These are phyloP conservation scores for Myopa tessellatipennis DNA, from an alignment of 2,888 invertebrate genomes.

Conservation along the genomic window DNA sequence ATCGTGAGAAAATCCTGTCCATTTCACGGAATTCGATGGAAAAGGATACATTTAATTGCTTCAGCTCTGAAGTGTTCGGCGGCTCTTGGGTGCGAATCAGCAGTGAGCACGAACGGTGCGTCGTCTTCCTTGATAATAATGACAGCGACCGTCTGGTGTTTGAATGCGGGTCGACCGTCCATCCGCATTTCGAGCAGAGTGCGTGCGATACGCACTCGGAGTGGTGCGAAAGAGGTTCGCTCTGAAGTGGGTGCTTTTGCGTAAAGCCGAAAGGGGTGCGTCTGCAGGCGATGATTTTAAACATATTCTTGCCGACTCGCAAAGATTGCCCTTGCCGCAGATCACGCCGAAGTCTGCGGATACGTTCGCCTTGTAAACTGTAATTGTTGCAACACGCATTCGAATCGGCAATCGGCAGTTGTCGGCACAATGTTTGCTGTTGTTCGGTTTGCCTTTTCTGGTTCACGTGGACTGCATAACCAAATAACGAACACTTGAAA, in stretches of 20 bases:
- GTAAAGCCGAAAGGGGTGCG: constrained; percentile 16
- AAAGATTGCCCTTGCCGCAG: not conserved
- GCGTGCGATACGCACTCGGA: not conserved
- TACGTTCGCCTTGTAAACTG: constrained; percentile 26
- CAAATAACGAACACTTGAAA: not conserved
- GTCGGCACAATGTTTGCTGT: constrained; percentile 9
- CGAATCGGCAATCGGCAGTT: not conserved
- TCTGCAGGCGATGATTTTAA: not conserved
- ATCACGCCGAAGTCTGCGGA: constrained; percentile 7
- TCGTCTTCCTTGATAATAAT: not conserved
- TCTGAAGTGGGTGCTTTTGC: not conserved
- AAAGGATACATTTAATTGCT: constrained; percentile 26
- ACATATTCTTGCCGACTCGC: not conserved
- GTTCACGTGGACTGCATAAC: constrained; percentile 6
- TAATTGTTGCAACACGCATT: constrained; percentile 29
- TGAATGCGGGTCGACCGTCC: constrained; percentile 17
- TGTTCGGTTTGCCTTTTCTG: constrained; percentile 19
- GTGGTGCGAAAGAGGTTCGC: not conserved
- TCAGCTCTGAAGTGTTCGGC: not conserved
- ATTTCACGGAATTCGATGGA: not conserved
- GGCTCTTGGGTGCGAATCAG: not conserved
- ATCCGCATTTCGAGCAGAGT: not conserved
- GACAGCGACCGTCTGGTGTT: not conserved
- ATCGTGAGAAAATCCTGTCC: constrained; percentile 27
- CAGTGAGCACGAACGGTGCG: not conserved